Base-by-base conservation (phyloP, 1,140 invertebrate genomes). In the Eriosoma lanigerum region DNA sequence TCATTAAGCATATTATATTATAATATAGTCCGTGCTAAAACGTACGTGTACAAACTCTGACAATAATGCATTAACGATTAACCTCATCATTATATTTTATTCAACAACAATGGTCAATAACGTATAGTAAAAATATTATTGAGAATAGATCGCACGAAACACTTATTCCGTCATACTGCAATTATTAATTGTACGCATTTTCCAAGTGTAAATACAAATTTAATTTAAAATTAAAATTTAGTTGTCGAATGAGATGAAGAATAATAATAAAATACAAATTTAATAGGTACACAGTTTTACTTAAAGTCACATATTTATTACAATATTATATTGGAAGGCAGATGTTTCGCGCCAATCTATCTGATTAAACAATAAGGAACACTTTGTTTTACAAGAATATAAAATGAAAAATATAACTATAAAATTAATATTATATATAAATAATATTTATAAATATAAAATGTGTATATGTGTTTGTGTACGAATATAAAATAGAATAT, bases 291-390 rank as follows among this genome's bases (percentile, higher is more conserved):
- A n/a, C n/a, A n/a, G n/a, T n/a, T n/a, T n/a, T n/a, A n/a, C n/a
- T n/a, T n/a, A n/a, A n/a, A n/a, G n/a, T n/a, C n/a, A n/a, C n/a
- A n/a, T n/a, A n/a, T n/a, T n/a, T n/a, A n/a, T n/a, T n/a, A n/a
- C n/a, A n/a, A n/a, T n/a, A 48, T 13, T 8, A 48, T 48, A 48
- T 38, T 38, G 8, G 32, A 38, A 38, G 32, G 32, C 8, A 38
- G n/a, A 48, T 26, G 44, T 68, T 68, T 68, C 64, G 66, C 64
- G 66, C 15, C 66, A 68, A 68, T 48, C 66, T 46, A 68, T 68
- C 66, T 38, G 38, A 24, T 44, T 64, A 64, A 2, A 6, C 21
- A 48, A 26, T 24, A 48, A 68, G 66, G 66, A 68, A 68, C 66
- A 68, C 21, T 48, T 48, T 4, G 17, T 68, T 17, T 68, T 68